A percentile compares a stretch with the other conserved stretches of the same genome.
Conservation (phyloP, 92 coral and sea anemone genomes). For the Anthopleura xanthogrammica region DNA sequence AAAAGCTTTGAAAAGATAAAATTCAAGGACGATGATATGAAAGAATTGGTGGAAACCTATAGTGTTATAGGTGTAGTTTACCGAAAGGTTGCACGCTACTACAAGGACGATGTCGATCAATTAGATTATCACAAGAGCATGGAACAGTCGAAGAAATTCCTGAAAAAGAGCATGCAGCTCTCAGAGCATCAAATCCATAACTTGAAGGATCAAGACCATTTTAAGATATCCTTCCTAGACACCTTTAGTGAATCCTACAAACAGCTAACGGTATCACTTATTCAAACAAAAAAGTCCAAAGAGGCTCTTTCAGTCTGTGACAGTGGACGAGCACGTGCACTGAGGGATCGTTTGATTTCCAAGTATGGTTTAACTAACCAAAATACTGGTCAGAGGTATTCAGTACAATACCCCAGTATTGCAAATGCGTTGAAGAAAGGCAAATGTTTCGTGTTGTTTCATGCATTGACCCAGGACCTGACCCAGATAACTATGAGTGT, state of each 20-base stretch:
- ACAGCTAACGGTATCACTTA: neutral
- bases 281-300: neutral
- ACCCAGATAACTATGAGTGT: neutral
- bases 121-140: neutral
- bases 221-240: conserved; percentile 29
- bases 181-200: conserved; percentile 13
- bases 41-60: neutral
- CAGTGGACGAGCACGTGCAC: conserved; percentile 20
- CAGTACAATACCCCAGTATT: neutral
- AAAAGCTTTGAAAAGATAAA: no score
- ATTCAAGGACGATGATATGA: neutral
- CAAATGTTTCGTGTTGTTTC: neutral
- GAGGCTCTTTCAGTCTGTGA: conserved; percentile 15
- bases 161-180: neutral
- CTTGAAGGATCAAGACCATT: conserved; percentile 4
- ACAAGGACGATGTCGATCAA: neutral
- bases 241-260: conserved; percentile 19
- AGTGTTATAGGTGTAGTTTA: neutral
- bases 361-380: neutral
- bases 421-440: neutral
- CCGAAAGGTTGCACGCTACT: neutral
- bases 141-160: neutral
- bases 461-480: neutral
- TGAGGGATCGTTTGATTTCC: conserved; percentile 13
- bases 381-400: neutral